phyloP scores from a whole-genome alignment of 1,140 invertebrate genomes.

The Meloidogyne hapla region DNA sequence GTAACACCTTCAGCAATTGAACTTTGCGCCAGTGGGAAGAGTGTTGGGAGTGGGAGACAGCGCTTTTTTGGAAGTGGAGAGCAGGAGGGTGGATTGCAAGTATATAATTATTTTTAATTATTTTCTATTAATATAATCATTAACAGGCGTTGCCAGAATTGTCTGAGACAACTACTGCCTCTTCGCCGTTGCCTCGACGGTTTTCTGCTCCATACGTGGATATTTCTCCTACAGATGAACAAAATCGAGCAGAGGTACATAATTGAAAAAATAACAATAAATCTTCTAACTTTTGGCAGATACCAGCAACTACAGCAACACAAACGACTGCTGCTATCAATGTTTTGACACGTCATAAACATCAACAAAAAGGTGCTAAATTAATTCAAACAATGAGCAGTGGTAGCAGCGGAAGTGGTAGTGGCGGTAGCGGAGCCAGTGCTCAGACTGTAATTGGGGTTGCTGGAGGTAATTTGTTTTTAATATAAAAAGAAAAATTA shows the following conservation, averaged over 20 bases:
- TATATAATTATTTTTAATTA: background rate
- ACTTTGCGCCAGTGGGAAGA: background rate
- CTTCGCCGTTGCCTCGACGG: conserved; percentile 14
- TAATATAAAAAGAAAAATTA: background rate
- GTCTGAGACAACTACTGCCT: background rate
- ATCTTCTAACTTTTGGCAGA: background rate
- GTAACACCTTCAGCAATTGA: conserved; percentile 11
- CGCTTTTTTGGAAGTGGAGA: conserved; percentile 26
- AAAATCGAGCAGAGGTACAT: background rate
- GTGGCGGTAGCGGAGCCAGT: conserved; percentile 37
- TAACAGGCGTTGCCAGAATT: conserved; percentile 19
- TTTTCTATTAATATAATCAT: too few relatives aligned
- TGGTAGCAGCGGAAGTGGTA: conserved; percentile 23
- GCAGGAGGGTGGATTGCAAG: conserved; percentile 23
- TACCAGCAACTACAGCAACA: background rate
- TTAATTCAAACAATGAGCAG: conserved; percentile 31
- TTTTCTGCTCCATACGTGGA: conserved; percentile 17
- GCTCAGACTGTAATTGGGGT: conserved; percentile 19
- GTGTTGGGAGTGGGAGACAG: conserved; percentile 1
- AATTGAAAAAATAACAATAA: background rate
- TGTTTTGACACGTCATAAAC: background rate
- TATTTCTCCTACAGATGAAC: background rate
- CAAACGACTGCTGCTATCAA: background rate
- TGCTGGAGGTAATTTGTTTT: conserved; percentile 4
- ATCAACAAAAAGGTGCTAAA: conserved; percentile 6